These are phyloP conservation scores for Xiphophorus birchmanni DNA, from an alignment of 2,797 vertebrate species.

Conservation along the genomic window DNA sequence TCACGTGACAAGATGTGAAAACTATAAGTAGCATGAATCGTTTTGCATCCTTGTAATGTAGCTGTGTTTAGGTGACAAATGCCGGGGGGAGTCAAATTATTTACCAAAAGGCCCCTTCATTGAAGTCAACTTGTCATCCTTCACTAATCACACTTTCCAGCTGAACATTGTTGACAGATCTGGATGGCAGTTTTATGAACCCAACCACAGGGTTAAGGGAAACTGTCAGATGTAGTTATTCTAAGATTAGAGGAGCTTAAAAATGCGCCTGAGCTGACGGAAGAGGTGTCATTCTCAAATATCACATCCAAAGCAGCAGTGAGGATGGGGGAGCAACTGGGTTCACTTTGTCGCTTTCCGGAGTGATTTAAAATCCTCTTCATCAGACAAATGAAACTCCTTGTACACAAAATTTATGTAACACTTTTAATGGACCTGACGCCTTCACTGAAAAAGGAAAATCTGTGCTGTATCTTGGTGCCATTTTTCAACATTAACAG, in stretches of 20 bases:
- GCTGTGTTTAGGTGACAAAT: background rate
- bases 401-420: background rate
- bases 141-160: background rate
- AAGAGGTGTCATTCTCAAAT: background rate
- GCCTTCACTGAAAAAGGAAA: background rate
- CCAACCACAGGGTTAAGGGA: constrained; percentile 2
- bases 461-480: background rate
- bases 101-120: background rate
- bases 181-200: constrained; percentile 4
- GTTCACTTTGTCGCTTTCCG: background rate
- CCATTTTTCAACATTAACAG: constrained; percentile 1
- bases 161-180: background rate
- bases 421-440: background rate
- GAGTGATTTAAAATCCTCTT: background rate
- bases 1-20: background rate
- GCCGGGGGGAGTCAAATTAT: background rate
- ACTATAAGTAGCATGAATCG: background rate
- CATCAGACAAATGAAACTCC: background rate
- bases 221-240: constrained; percentile 2
- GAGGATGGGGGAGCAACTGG: background rate
- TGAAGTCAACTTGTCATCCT: background rate
- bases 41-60: background rate
- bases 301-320: background rate
- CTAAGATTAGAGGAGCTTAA: constrained; percentile 1
- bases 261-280: background rate